Base-by-base conservation (phyloP, 2,888 invertebrate genomes). In the Venusia cambrica region DNA sequence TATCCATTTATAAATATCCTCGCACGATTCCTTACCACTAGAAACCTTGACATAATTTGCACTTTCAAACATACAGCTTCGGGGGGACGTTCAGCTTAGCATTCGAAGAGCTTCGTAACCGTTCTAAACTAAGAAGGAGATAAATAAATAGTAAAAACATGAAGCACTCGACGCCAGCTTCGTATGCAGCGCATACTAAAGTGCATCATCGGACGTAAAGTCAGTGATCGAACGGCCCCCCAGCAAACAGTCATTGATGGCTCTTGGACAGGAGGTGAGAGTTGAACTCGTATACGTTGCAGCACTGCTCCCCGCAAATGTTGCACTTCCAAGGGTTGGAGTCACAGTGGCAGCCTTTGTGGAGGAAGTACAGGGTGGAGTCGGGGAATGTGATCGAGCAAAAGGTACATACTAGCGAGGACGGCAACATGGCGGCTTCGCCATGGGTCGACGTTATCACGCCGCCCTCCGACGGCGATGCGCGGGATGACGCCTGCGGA, bases 341-440 rank as follows among this genome's bases (percentile, higher is more conserved):
- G 71, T 97, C 97, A 56, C 97, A 97, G 87, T 99, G 98, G 75
- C 98, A 96, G 53, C 98, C 98, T 88, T 98, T 98, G 89, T 99
- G 98, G 50, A 99, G 90, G 85, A 98, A 97, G 85, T 97, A 98
- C 36, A 98, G 89, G 0, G 98, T 98, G 68, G 96, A 95, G 81
- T 99, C 98, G 16, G 97, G 96, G 85, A 97, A 99, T 25, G 94
- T 92, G 63, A 99, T 97, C 57, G 96, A 94, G 83, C 98, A 99
- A 79, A 95, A 96, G 10, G 93, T 89, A 79, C 98, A 98, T 59
- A 95, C 93, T 28, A 95, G 89, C 14, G 89, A 76, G 10, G 90
- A 68, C 1, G 90, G 85, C 54, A 84, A 76, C 55, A 88, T 36
- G 72, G 81, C 47, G 62, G 87, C 88, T 18, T 93, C 94, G 34